Evolutionary conservation across 2,888 invertebrate genomes (phyloP).

Genomic region (Leuctra nigra): DNA sequence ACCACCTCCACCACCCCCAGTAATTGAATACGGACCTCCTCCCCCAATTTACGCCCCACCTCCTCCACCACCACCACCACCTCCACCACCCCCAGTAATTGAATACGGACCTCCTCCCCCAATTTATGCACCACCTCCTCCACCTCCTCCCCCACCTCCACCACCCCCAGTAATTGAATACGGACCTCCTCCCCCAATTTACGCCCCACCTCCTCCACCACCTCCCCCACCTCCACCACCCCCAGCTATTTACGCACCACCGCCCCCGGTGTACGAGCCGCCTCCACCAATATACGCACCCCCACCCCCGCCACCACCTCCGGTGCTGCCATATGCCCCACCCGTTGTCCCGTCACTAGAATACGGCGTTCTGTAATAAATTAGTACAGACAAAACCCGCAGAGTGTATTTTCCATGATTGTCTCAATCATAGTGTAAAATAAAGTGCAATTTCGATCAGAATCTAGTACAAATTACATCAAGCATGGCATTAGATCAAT

Average conservation of each 20-base stretch:
- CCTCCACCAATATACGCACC: background rate
- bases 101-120: slow-evolving; percentile 1
- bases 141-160: background rate
- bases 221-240: slow-evolving; percentile 3
- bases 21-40: background rate
- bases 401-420: background rate
- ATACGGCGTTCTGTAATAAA: background rate
- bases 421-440: no score
- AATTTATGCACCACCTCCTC: background rate
- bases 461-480: no score
- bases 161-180: background rate
- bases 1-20: background rate
- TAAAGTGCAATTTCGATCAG: no score
- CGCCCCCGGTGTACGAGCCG: background rate
- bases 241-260: slow-evolving; percentile 6
- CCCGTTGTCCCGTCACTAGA: background rate
- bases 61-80: background rate
- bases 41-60: background rate
- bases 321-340: background rate
- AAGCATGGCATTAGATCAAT: no score
- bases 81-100: slow-evolving; percentile 2
- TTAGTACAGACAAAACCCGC: background rate
- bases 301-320: background rate
- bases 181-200: background rate
- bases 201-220: slow-evolving; percentile 9